phyloP scores from a whole-genome alignment of 2,113 vertebrate species.

The Hiodon alosoides region DNA sequence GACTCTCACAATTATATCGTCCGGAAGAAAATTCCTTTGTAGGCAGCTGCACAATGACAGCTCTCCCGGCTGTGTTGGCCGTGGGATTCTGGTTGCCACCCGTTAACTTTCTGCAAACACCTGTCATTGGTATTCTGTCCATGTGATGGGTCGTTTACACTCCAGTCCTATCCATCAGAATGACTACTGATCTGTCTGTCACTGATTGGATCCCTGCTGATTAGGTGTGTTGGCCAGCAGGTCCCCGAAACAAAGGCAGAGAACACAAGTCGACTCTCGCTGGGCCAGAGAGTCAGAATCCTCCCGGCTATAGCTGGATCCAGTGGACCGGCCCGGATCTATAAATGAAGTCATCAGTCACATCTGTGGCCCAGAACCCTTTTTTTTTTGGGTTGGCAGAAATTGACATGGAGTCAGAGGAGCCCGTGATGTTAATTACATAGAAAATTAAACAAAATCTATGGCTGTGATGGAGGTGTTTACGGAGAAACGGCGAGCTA shows the following conservation, averaged over 20 bases:
- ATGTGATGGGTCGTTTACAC: too few relatives aligned
- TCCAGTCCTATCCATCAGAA: too few relatives aligned
- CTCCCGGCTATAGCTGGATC: constrained; percentile 11
- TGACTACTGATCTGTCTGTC: too few relatives aligned
- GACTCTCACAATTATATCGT: constrained; percentile 1
- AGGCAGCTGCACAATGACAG: constrained; percentile 1
- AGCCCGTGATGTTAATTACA: constrained; percentile 31
- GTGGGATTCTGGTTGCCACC: neutral
- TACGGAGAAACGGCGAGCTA: constrained; percentile 15
- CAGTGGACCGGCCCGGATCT: constrained; percentile 17
- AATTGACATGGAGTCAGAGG: constrained; percentile 15
- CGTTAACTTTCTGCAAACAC: neutral
- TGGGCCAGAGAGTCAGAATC: neutral
- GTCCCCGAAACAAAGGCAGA: too few relatives aligned
- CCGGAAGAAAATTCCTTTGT: neutral
- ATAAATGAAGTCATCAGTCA: constrained; percentile 38
- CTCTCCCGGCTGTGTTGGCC: neutral
- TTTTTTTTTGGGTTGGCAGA: constrained; percentile 13
- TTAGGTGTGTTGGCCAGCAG: too few relatives aligned
- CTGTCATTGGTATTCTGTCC: too few relatives aligned
- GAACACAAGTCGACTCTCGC: too few relatives aligned
- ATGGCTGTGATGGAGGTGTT: constrained; percentile 34
- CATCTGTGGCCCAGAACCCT: constrained; percentile 25
- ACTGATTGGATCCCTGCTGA: too few relatives aligned
- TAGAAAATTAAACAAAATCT: constrained; percentile 40